Base-by-base conservation (phyloP, 2,888 invertebrate genomes). In the Caenorhabditis becei region DNA sequence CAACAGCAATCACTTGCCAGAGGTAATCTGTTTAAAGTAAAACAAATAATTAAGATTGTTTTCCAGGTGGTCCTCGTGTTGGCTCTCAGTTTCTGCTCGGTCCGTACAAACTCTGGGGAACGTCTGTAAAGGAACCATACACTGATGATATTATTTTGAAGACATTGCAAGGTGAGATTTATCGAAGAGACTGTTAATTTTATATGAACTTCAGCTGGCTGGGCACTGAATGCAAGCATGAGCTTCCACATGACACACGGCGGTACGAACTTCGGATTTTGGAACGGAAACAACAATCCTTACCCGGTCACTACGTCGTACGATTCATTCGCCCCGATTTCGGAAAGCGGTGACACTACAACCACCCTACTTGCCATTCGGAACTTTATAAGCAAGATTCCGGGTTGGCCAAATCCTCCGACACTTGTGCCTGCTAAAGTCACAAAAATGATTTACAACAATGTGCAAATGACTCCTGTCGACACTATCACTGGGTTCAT, bases 371-470 rank as follows among this genome's bases (percentile, higher is more conserved):
- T 51, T 2, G 80, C 81, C 0, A 82, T 88, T 7, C 26, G 85
- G n/a, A 62, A 85, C 11, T 80, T 62, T 63, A 83, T 88, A 37
- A 49, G 35, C 11, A 53, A 61, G 5, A 41, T 83, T 16, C 53
- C 65, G 11, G 53, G 69, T 18, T 83, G 82, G 83, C 35, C 72
- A 23, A 59, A 70, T 49, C 59, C 70, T 2, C 84, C 86, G 14
- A 35, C 78, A 20, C n/a, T 59, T 3, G 91, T 93, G 0, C 95
- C 95, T 0, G 87, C 88, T 5, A 92, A 93, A 23, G 2, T 54
- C 10, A 63, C 56, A 23, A 35, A 16, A 41, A 61, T 23, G 1
- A 18, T 20, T 8, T 70, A 61, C 26, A 49, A 47, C 10, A 24
- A 47, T 23, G n/a, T 61, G 1, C 2, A 16, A 4, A 7, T 61